phyloP scores from a whole-genome alignment of 2,888 invertebrate genomes.

The Zootermopsis nevadensis region DNA sequence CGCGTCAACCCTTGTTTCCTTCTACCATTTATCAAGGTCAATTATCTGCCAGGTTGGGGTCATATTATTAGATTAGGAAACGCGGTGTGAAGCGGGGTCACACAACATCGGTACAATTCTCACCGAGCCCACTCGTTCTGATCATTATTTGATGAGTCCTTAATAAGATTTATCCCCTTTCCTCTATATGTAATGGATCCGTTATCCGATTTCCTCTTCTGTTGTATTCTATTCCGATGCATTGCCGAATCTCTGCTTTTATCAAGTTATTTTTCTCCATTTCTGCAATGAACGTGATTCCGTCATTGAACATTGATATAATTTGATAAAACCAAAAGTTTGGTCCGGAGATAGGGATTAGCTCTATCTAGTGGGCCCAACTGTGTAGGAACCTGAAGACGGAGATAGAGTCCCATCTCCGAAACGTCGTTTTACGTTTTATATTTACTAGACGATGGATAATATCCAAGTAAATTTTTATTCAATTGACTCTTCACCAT shows the following conservation, averaged over 20 bases:
- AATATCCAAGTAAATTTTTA: too few relatives aligned
- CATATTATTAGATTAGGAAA: conserved; percentile 46
- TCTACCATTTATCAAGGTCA: conserved; percentile 47
- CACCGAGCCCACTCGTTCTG: conserved; percentile 3
- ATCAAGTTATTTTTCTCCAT: conserved; percentile 14
- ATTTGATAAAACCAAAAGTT: too few relatives aligned
- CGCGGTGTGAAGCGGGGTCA: not conserved
- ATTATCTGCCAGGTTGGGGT: conserved; percentile 27
- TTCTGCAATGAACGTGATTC: too few relatives aligned
- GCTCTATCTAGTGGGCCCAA: too few relatives aligned
- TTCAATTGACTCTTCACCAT: too few relatives aligned
- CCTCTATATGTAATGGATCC: conserved; percentile 29
- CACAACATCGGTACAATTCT: not conserved
- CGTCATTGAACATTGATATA: too few relatives aligned
- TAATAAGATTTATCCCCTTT: conserved; percentile 43
- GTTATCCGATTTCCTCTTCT: conserved; percentile 19
- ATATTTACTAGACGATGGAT: too few relatives aligned
- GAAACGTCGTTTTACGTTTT: too few relatives aligned
- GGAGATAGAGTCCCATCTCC: too few relatives aligned
- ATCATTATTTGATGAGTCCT: conserved; percentile 50
- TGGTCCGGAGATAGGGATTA: too few relatives aligned
- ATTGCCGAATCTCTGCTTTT: conserved; percentile 16
- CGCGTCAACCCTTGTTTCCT: conserved; percentile 43
- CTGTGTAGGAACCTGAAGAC: too few relatives aligned
- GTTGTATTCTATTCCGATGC: not conserved